These are phyloP conservation scores for Ranitomeya imitator DNA, from an alignment of 2,113 vertebrate species.

Conservation along the genomic window DNA sequence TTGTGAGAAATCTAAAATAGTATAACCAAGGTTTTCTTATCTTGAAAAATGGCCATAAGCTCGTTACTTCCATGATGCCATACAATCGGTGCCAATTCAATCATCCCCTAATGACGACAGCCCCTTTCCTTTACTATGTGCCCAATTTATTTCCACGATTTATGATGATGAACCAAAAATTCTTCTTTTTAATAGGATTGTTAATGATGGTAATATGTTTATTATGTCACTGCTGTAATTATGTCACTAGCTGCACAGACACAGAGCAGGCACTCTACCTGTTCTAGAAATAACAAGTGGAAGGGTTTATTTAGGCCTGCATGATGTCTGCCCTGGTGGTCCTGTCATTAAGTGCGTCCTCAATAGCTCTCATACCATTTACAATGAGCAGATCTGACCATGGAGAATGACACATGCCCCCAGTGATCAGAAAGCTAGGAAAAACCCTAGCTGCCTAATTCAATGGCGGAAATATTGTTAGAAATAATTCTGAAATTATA, in stretches of 20 bases:
- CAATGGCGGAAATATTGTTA: background rate
- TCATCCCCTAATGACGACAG: background rate
- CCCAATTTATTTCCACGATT: background rate
- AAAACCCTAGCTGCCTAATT: constrained; percentile 1
- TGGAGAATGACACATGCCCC: background rate
- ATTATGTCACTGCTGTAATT: background rate
- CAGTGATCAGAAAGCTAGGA: background rate
- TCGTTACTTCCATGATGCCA: too few species aligned
- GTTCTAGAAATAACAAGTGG: constrained; percentile 17
- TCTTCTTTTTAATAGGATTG: background rate
- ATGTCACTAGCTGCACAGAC: background rate
- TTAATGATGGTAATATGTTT: background rate
- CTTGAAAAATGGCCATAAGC: too few species aligned
- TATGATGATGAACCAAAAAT: background rate
- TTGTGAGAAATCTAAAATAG: too few species aligned
- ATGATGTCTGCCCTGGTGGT: constrained; percentile 37
- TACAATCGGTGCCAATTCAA: background rate
- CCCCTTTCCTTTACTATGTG: background rate
- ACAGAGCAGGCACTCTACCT: constrained; percentile 7
- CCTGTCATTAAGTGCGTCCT: constrained; percentile 44
- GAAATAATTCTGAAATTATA: too few species aligned
- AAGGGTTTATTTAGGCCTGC: constrained; percentile 30
- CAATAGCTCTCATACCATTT: constrained; percentile 39
- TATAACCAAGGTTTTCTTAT: too few species aligned
- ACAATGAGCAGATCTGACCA: constrained; percentile 41